Base-by-base conservation (phyloP, 53 echinoderm and acorn worm species). In the Echinarachnius parma region DNA sequence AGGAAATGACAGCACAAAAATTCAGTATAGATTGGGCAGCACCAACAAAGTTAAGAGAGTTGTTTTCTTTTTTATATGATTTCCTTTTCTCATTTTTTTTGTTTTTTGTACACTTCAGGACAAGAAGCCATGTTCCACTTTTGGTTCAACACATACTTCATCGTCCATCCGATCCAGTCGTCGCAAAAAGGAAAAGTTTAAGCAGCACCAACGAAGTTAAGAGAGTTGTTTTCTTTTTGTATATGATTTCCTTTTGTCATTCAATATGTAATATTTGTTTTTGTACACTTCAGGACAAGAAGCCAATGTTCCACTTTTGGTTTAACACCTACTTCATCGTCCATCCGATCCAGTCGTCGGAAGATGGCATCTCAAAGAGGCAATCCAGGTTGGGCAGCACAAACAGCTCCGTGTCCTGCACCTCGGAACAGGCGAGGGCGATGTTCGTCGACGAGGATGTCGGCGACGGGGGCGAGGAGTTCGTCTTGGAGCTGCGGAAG, bases 71-170 rank as follows among this genome's bases (percentile, higher is more conserved):
- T n/a, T n/a, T n/a, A n/a, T n/a, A n/a, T n/a, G n/a, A n/a, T n/a
- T n/a, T n/a, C n/a, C n/a, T n/a, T n/a, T n/a, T n/a, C n/a, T n/a
- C n/a, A n/a, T n/a, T n/a, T 18, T 49, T 15, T 49, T 18, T 11
- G 25, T 25, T 2, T 9, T 54, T n/a, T n/a, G 16, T 15, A 45
- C 30, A 14, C 29, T 28, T 39, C 74, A 90, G 90, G 90, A 90
- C 42, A 90, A 96, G 79, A 81, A 82, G 31, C 67, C 14, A 78
- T 96, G 90, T 96, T 96, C 58, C 96, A 96, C 67, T 91, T 96
- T 67, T 96, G 96, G 96, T 96, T 90, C 62, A 96, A 96, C 66
- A 96, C 96, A 7, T 96, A 87, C 64, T 96, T 96, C 58, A 84
- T 96, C 23, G 84, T 89, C 22, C 76, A 93, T 53, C 81, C 89